Conservation (phyloP, 2,113 vertebrate species). For the Pelusios castaneus region DNA sequence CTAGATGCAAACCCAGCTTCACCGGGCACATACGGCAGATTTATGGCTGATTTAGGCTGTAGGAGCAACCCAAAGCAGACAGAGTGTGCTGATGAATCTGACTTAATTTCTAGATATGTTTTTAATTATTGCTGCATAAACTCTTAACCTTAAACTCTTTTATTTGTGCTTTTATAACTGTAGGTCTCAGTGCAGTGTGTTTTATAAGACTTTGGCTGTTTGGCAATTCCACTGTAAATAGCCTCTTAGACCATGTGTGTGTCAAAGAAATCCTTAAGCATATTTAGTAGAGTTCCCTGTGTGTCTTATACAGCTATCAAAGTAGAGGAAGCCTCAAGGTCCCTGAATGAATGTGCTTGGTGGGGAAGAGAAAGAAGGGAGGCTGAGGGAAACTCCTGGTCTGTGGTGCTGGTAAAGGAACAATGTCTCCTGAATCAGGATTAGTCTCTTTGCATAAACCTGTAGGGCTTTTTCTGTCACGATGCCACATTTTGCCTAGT, state of each 20-base stretch:
- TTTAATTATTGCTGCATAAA: background rate
- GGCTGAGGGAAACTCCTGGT: background rate
- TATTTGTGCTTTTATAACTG: background rate
- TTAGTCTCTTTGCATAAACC: background rate
- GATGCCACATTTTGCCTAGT: background rate
- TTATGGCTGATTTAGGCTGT: fast-evolving
- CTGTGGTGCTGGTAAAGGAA: background rate
- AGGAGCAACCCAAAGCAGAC: fast-evolving
- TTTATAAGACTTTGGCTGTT: background rate
- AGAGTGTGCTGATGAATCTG: background rate
- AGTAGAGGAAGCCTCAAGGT: background rate
- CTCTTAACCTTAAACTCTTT: background rate
- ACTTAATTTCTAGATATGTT: background rate
- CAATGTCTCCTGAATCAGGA: background rate
- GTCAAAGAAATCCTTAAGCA: background rate
- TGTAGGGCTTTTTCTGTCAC: background rate
- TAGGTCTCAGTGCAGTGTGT: background rate
- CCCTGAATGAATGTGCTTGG: fast-evolving
- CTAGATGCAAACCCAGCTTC: fast-evolving
- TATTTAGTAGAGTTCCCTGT: background rate
- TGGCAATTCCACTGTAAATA: background rate
- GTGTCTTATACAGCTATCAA: background rate
- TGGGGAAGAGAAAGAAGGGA: background rate
- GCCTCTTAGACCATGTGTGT: background rate
- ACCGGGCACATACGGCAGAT: background rate